Evolutionary conservation across 2,888 invertebrate genomes (phyloP).

Genomic region (Girardia tigrina): DNA sequence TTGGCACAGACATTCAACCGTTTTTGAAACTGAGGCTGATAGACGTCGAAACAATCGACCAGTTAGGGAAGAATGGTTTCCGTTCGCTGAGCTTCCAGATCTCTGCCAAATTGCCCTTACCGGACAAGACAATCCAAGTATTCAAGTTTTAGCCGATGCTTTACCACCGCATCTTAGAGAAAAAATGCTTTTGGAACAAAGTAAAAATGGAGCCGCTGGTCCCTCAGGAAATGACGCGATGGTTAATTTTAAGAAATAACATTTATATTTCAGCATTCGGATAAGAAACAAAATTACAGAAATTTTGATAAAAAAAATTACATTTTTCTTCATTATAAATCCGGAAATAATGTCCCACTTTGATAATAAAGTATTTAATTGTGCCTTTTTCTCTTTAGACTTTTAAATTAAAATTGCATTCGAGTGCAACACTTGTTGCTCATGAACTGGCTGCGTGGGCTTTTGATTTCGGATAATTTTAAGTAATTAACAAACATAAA

Average conservation of each 20-base stretch:
- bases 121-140: constrained; percentile 42
- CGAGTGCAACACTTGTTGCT: too few relatives aligned
- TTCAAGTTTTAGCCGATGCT: constrained; percentile 38
- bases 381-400: too few relatives aligned
- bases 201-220: background rate
- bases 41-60: constrained; percentile 45
- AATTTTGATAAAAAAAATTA: too few relatives aligned
- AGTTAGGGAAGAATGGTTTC: constrained; percentile 47
- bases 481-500: too few relatives aligned
- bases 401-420: too few relatives aligned
- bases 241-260: background rate
- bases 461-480: too few relatives aligned
- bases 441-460: too few relatives aligned
- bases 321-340: too few relatives aligned
- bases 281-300: too few relatives aligned
- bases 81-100: constrained; percentile 50
- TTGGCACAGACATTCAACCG: constrained; percentile 49
- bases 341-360: too few relatives aligned
- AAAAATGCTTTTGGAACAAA: constrained; percentile 11
- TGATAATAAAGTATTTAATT: too few relatives aligned
- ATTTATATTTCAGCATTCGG: too few relatives aligned
- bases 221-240: constrained; percentile 1
- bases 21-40: constrained; percentile 46
- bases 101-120: constrained; percentile 48
- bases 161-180: constrained; percentile 39